Evolutionary conservation across 2,797 vertebrate species (phyloP), one percentile per base, ranked within the genome.

Genomic region (Oreochromis mossambicus): DNA sequence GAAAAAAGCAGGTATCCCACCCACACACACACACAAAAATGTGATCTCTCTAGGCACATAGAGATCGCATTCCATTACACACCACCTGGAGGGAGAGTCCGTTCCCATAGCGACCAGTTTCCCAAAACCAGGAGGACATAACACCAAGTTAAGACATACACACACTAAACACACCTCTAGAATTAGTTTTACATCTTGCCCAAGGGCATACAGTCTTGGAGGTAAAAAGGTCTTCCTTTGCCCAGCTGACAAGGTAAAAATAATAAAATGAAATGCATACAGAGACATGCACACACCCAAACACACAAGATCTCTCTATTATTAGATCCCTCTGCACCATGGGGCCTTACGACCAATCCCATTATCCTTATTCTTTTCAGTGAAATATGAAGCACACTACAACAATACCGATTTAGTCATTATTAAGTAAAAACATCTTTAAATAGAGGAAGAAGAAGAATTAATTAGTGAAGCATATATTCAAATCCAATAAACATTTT

Each of bases 81-180:
- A 92, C 91, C 92, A 95, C 94, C 94, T 95, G 92, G 89, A 94
- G 93, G 83, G 85, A 91, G 88, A 93, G 88, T 73, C 79, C 76
- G 83, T 93, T 94, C 91, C 92, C 89, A 89, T 92, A 85, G 91
- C 32, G 84, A 95, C 92, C 91, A 77, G 81, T 86, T 93, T 88
- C 83, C 88, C 83, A 91, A 91, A 93, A 80, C 83, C 86, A 93
- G 78, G 56, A 46, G 87, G 88, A 94, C 80, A 82, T 55, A 91
- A 89, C 75, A 81, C 51, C 26, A 83, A 89, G 86, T 88, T 83
- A 81, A 89, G 52, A 86, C 66, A 51, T 75, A 83, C 50, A 51
- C n/a, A 41, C 56, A 79, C 77, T 70, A 51, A 91, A 91, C 70
- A 90, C 80, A 83, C 68, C 61, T 76, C 32, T 38, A 58, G 29